Percentiles rank a stretch among this genome's conserved stretches.
phyloP scores from a whole-genome alignment of 1,140 invertebrate genomes.

The Aphelenchoides fujianensis region DNA sequence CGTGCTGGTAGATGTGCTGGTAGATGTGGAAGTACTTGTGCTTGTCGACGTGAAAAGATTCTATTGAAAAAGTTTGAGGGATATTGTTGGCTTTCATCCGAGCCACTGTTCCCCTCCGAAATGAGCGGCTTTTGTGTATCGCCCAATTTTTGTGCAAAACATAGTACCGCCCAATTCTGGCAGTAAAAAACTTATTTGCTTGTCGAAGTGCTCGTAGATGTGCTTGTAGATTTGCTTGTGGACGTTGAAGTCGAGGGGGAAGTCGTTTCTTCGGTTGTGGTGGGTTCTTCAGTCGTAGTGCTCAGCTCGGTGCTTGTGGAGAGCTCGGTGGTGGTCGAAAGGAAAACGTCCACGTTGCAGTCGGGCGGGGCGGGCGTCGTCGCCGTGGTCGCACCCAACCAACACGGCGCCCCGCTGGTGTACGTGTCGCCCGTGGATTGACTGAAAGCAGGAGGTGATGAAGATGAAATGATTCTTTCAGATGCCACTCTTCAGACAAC shows the following conservation, averaged over 20 bases:
- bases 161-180: too few species aligned
- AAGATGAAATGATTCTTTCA: slow-evolving; percentile 11
- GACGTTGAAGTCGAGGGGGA: neutral
- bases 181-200: neutral
- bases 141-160: too few species aligned
- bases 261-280: slow-evolving; percentile 11
- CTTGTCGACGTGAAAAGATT: neutral
- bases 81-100: too few species aligned
- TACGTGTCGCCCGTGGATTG: neutral
- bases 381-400: neutral
- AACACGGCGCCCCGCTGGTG: slow-evolving; percentile 6
- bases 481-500: too few species aligned
- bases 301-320: neutral
- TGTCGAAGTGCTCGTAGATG: slow-evolving; percentile 11
- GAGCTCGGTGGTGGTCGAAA: neutral
- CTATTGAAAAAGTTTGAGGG: neutral
- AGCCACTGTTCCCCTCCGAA: too few species aligned
- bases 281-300: neutral
- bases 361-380: slow-evolving; percentile 2
- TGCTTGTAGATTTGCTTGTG: neutral
- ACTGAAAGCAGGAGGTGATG: too few species aligned
- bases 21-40: slow-evolving; percentile 3
- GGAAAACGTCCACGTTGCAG: neutral
- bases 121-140: too few species aligned
- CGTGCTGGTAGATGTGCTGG: too few species aligned